Percentiles rank a stretch among this genome's conserved stretches.
Conservation (phyloP, 2,888 invertebrate genomes). For the Limenitis camilla region DNA sequence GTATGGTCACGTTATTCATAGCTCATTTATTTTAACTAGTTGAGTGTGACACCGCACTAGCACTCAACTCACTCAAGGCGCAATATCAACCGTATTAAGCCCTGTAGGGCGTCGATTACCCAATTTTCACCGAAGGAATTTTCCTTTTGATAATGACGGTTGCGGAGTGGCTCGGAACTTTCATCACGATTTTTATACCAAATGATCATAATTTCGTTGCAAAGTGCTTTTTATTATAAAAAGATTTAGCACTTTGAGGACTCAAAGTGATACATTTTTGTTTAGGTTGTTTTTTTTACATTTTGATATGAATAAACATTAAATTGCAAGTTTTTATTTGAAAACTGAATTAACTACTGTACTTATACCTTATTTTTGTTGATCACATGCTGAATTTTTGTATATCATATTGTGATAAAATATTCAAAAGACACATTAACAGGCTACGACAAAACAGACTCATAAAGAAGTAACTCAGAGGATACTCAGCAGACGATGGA, state of each 20-base stretch:
- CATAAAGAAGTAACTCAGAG: no score
- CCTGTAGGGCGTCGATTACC: constrained; percentile 51
- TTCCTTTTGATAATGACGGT: constrained; percentile 14
- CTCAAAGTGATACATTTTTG: not conserved
- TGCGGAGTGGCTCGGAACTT: constrained; percentile 9
- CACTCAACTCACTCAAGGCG: constrained; percentile 3
- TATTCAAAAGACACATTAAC: no score
- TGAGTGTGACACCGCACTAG: constrained; percentile 10
- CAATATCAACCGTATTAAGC: constrained; percentile 44
- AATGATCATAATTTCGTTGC: constrained; percentile 46
- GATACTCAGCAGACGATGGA: no score
- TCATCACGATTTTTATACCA: constrained; percentile 33
- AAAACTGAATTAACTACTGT: no score
- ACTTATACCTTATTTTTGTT: no score
- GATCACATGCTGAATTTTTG: no score
- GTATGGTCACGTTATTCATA: no score
- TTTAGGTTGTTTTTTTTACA: not conserved
- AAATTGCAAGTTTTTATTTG: no score
- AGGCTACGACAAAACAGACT: no score
- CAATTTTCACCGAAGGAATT: constrained; percentile 52
- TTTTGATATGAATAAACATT: no score
- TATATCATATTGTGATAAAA: no score
- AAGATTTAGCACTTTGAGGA: constrained; percentile 4
- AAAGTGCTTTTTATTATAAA: constrained; percentile 35
- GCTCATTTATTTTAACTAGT: not conserved